Conservation (phyloP, 2,888 invertebrate species). For the Rhagium mordax region DNA sequence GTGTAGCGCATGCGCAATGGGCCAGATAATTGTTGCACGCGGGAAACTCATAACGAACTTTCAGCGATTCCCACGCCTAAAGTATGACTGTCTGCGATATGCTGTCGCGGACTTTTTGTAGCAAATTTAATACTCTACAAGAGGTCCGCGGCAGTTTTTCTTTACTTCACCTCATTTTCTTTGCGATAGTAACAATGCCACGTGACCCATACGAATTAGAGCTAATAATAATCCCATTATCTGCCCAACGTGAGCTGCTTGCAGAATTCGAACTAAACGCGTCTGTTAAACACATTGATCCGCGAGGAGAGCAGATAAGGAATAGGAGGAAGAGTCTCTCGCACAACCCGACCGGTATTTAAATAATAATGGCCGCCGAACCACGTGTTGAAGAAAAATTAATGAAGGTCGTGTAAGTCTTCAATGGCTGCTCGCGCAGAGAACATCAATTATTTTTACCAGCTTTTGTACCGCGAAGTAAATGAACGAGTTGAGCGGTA, state of each 20-base stretch:
- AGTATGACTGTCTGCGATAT: no score
- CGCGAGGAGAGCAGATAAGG: conserved; percentile 14
- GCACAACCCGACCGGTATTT: conserved; percentile 43
- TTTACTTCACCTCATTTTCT: no score
- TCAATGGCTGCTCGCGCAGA: conserved; percentile 26
- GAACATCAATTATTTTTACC: conserved; percentile 35
- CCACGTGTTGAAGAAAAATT: conserved; percentile 58
- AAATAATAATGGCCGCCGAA: conserved; percentile 53
- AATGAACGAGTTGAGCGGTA: background rate
- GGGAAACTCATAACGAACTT: no score
- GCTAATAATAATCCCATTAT: background rate
- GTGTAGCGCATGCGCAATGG: no score
- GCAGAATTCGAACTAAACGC: no score
- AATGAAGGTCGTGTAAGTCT: conserved; percentile 51
- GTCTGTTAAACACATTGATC: conserved; percentile 13
- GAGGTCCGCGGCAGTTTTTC: no score
- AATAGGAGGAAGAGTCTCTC: background rate
- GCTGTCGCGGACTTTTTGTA: no score
- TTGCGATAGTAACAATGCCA: background rate
- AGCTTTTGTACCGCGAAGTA: conserved; percentile 15
- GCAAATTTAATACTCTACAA: no score
- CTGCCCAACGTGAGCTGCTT: background rate
- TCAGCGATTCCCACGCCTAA: no score
- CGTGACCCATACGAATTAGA: background rate
- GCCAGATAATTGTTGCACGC: no score